Base-by-base conservation (phyloP, 1,140 invertebrate species). In the Carposina sasakii region DNA sequence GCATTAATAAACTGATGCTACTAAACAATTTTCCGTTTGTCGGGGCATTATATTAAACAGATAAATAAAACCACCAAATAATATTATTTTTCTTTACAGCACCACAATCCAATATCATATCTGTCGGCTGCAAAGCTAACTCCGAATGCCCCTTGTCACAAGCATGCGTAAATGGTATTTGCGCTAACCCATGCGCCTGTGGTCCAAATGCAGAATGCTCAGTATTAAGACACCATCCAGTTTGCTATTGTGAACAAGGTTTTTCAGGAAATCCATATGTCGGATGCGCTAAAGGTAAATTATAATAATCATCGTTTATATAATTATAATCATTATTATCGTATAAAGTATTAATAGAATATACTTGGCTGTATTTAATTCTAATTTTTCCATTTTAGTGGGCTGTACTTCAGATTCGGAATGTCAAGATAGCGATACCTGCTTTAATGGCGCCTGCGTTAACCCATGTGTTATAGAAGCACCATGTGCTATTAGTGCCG, bases 111-210 rank as follows among this genome's bases (percentile, higher is more conserved):
- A 67, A 63, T 16, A 78, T 75, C 16, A 77, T 88, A 33, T 87
- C 88, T 24, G 86, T 91, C 9, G 92, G 91, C 33, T 96, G 94
- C 67, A 89, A 88, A 60, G 89, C 91, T 1, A 94, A 93, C 68
- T 88, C 89, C 2, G 94, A 96, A 39, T 97, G 95, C 74, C 88
- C 90, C 15, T 72, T 89, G 28, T 90, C 91, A 15, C 91, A 95
- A 76, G 90, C 94, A 2, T 96, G 94, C 67, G 88, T 94, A 23
- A 94, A 95, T 57, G 85, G 87, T 33, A 78, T 88, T 6, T 96
- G 95, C 69, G 88, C 92, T 3, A 92, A 89, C 68, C 94, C 95
- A 0, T 96, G 95, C 58, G 91, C 93, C 48, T 96, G 95, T 67
- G 95, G 94, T 30, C 81, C 88, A 1, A 91, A 96, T 67, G 90